Percentiles rank a stretch among this genome's conserved stretches.
phyloP scores from a whole-genome alignment of 2,888 invertebrate species.

The Watsonalla cultraria region DNA sequence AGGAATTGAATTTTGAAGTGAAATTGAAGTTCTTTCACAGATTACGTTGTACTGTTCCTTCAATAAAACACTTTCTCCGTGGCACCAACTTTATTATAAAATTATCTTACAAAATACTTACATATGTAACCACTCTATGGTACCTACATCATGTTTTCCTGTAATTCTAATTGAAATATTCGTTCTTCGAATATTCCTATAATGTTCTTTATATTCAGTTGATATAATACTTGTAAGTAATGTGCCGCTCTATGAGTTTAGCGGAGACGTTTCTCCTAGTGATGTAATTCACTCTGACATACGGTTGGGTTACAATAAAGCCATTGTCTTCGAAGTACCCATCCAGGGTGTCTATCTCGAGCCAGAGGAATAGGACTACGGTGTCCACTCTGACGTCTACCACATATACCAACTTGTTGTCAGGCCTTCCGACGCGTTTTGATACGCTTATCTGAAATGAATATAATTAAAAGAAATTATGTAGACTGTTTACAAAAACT shows the following conservation, averaged over 20 bases:
- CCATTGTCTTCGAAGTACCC: constrained; percentile 90
- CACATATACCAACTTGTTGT: constrained; percentile 26
- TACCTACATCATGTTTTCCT: too few species aligned
- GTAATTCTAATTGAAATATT: too few species aligned
- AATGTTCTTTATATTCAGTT: constrained; percentile 21
- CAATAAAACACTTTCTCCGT: too few species aligned
- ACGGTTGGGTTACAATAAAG: constrained; percentile 70
- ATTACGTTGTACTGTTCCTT: too few species aligned
- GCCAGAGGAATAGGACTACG: constrained; percentile 84
- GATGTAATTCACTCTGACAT: constrained; percentile 28
- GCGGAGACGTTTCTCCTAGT: constrained; percentile 29
- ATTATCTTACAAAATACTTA: too few species aligned
- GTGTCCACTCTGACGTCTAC: constrained; percentile 59
- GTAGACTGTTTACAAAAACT: too few species aligned
- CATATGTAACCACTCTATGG: too few species aligned
- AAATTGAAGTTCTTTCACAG: too few species aligned
- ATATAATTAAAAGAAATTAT: constrained; percentile 3
- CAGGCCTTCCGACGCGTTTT: constrained; percentile 13
- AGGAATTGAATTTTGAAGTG: too few species aligned
- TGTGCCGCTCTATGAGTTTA: constrained; percentile 36
- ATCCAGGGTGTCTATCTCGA: constrained; percentile 71
- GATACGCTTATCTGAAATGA: constrained; percentile 45
- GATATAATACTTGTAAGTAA: constrained; percentile 53
- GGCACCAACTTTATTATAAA: too few species aligned
- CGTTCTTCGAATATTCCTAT: too few species aligned